A percentile compares a stretch with the other conserved stretches of the same genome.
These are phyloP conservation scores for Hyphantria cunea DNA, from an alignment of 1,140 invertebrate genomes.

Conservation along the genomic window DNA sequence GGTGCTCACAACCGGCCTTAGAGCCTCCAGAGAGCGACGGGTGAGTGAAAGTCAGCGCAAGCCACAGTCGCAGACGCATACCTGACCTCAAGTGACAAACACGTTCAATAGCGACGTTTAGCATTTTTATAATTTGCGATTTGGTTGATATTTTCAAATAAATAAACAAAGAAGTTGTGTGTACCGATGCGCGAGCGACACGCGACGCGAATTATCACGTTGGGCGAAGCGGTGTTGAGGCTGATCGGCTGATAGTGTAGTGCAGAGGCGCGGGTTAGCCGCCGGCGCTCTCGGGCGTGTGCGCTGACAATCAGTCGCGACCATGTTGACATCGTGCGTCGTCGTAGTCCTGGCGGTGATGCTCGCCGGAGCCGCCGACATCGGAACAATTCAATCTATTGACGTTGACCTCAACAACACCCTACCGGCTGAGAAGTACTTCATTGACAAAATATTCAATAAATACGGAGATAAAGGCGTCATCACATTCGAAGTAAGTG, in stretches of 20 bases:
- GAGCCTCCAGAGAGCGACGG: conserved; percentile 54
- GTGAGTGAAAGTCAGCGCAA: conserved; percentile 64
- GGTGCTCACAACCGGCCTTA: conserved; percentile 65
- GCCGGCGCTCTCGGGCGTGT: conserved; percentile 44
- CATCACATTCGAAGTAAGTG: conserved; percentile 84
- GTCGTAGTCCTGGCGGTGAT: conserved; percentile 54
- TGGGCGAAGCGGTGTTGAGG: conserved; percentile 40
- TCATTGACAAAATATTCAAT: conserved; percentile 82
- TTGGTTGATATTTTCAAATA: conserved; percentile 58
- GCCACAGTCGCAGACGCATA: conserved; percentile 59
- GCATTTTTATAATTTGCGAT: conserved; percentile 38
- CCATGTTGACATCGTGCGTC: conserved; percentile 55
- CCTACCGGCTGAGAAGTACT: conserved; percentile 71
- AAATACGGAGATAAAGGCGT: conserved; percentile 83
- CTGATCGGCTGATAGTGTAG: conserved; percentile 60
- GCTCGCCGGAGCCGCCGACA: conserved; percentile 38
- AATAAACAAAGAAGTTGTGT: conserved; percentile 59
- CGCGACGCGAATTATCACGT: conserved; percentile 48
- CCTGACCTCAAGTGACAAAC: conserved; percentile 51
- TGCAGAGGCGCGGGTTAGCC: conserved; percentile 49
- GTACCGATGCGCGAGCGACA: conserved; percentile 42
- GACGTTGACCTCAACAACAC: conserved; percentile 45
- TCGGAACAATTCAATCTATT: conserved; percentile 8
- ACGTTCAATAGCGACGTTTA: conserved; percentile 45
- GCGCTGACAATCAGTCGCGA: conserved; percentile 51